These are phyloP conservation scores for Habropoda laboriosa DNA, from an alignment of 1,140 invertebrate genomes.

Conservation along the genomic window DNA sequence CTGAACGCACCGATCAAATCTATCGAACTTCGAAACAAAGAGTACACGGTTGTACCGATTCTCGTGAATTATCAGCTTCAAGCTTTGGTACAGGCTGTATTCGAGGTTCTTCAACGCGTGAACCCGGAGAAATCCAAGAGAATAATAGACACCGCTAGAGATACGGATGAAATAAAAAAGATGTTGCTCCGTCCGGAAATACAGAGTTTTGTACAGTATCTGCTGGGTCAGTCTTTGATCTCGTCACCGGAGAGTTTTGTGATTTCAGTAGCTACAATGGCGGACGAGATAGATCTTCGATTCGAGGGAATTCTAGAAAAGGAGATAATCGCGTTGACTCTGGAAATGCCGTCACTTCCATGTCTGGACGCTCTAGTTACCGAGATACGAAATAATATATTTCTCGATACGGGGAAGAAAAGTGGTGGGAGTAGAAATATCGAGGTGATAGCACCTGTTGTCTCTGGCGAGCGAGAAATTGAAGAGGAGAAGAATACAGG, in stretches of 20 bases:
- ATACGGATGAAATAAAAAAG: slow-evolving; percentile 4
- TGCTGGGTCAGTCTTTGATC: slow-evolving; percentile 28
- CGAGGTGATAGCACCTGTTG: background rate
- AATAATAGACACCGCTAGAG: slow-evolving; percentile 13
- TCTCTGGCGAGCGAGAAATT: background rate
- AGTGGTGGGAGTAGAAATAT: background rate
- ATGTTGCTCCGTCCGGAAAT: slow-evolving; percentile 2
- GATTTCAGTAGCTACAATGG: slow-evolving; percentile 31
- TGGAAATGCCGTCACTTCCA: slow-evolving; percentile 44
- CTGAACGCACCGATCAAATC: slow-evolving; percentile 1
- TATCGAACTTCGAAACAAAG: background rate
- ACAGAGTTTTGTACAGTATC: background rate
- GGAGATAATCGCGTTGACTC: slow-evolving; percentile 54
- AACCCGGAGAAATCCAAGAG: slow-evolving; percentile 51
- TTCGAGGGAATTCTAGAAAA: slow-evolving; percentile 39
- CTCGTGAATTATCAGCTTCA: slow-evolving; percentile 59
- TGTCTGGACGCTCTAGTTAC: slow-evolving; percentile 31
- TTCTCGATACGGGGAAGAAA: background rate
- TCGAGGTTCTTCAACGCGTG: slow-evolving; percentile 47
- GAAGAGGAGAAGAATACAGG: background rate
- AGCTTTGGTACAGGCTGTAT: slow-evolving; percentile 53
- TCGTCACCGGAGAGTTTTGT: slow-evolving; percentile 37
- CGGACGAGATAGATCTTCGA: slow-evolving; percentile 51
- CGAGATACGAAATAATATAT: slow-evolving; percentile 57
- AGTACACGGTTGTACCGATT: slow-evolving; percentile 43